Conservation (phyloP, 2,797 vertebrate species). For the Emys orbicularis region DNA sequence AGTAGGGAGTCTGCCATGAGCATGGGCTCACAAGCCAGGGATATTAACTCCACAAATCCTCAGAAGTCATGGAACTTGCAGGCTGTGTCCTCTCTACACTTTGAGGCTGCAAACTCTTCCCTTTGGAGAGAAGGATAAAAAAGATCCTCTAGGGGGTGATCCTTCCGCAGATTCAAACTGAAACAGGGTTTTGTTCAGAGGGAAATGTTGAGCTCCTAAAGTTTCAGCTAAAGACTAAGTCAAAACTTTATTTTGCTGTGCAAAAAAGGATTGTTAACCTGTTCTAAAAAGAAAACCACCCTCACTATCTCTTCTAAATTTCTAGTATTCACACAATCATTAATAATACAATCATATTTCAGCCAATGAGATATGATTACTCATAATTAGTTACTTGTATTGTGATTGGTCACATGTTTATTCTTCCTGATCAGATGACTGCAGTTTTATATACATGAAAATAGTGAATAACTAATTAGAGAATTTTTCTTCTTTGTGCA, state of each 20-base stretch:
- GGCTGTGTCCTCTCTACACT: background rate
- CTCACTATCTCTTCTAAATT: background rate
- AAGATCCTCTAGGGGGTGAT: background rate
- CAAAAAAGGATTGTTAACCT: background rate
- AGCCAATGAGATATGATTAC: background rate
- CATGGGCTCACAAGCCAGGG: background rate
- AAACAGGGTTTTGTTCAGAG: background rate
- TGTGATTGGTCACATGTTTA: slow-evolving; percentile 15
- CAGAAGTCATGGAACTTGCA: background rate
- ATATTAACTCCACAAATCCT: background rate
- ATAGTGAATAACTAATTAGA: background rate
- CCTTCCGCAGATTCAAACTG: background rate
- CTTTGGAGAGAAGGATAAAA: background rate
- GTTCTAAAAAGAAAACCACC: background rate
- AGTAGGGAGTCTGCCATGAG: background rate
- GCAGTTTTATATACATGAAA: slow-evolving; percentile 2
- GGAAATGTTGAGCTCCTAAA: background rate
- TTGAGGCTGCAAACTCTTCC: background rate
- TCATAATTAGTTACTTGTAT: background rate
- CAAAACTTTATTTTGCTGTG: background rate
- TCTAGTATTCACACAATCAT: background rate
- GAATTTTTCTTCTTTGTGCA: background rate
- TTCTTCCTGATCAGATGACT: slow-evolving; percentile 31
- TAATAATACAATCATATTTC: background rate
- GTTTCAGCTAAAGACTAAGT: background rate